These are phyloP conservation scores for Antitype chi DNA, from an alignment of 2,888 invertebrate genomes.

Conservation along the genomic window DNA sequence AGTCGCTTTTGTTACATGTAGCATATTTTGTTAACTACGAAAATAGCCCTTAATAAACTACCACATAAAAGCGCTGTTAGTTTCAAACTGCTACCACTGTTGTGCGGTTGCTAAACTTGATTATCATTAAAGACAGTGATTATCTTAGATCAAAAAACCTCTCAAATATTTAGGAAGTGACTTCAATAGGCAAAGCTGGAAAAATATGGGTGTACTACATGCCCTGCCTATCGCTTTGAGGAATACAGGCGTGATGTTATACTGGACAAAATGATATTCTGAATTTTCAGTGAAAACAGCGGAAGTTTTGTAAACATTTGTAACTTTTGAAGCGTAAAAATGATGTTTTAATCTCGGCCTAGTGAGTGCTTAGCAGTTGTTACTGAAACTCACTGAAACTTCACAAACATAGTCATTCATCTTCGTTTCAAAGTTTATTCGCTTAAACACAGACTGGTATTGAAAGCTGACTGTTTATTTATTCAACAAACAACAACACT, in stretches of 20 bases:
- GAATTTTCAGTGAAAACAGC: not conserved
- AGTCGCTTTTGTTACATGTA: no score
- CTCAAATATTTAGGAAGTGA: not conserved
- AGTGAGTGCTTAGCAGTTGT: slow-evolving; percentile 3
- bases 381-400: slow-evolving; percentile 9
- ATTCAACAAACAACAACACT: not conserved
- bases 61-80: not conserved
- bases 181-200: not conserved
- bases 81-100: not conserved
- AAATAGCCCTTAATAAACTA: not conserved
- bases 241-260: not conserved
- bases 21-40: not conserved
- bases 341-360: slow-evolving; percentile 29
- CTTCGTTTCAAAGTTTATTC: slow-evolving; percentile 42
- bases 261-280: not conserved
- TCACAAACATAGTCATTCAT: slow-evolving; percentile 29
- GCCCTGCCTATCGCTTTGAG: no score
- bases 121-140: not conserved
- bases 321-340: slow-evolving; percentile 29
- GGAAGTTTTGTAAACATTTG: slow-evolving; percentile 7
- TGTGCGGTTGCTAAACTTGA: not conserved
- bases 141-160: no score
- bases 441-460: not conserved
- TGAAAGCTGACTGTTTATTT: slow-evolving; percentile 14
- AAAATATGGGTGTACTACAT: not conserved